phyloP scores from a whole-genome alignment of 2,888 invertebrate species.

The Thymelicus sylvestris region DNA sequence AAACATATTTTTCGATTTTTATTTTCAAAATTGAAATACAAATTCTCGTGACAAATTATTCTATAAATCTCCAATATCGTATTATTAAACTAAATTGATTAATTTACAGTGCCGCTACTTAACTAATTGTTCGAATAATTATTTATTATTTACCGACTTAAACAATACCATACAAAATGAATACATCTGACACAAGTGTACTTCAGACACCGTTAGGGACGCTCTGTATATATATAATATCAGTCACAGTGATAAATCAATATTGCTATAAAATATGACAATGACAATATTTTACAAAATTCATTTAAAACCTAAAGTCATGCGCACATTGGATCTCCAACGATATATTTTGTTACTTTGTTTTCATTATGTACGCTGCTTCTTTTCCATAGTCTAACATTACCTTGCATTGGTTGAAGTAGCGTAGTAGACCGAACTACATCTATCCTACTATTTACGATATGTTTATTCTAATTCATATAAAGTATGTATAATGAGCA shows the following conservation, averaged over 20 bases:
- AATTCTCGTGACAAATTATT: slow-evolving; percentile 65
- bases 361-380: background rate
- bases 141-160: slow-evolving; percentile 45
- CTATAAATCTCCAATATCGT: slow-evolving; percentile 52
- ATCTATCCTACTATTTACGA: slow-evolving; percentile 41
- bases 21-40: slow-evolving; percentile 79
- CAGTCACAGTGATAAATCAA: slow-evolving; percentile 41
- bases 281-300: slow-evolving; percentile 37
- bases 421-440: slow-evolving; percentile 37
- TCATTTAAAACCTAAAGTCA: slow-evolving; percentile 22
- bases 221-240: slow-evolving; percentile 34
- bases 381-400: background rate
- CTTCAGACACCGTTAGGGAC: slow-evolving; percentile 37
- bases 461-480: slow-evolving; percentile 50
- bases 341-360: background rate
- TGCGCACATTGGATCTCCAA: background rate
- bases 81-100: slow-evolving; percentile 49
- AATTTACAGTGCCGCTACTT: slow-evolving; percentile 51
- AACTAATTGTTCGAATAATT: slow-evolving; percentile 43
- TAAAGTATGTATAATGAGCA: slow-evolving; percentile 50
- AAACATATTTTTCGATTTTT: slow-evolving; percentile 61
- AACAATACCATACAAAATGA: slow-evolving; percentile 39
- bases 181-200: slow-evolving; percentile 34
- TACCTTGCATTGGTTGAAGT: slow-evolving; percentile 23
- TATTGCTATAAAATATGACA: slow-evolving; percentile 9